phyloP scores from a whole-genome alignment of 2,113 vertebrate genomes.

The Acanthisitta chloris region DNA sequence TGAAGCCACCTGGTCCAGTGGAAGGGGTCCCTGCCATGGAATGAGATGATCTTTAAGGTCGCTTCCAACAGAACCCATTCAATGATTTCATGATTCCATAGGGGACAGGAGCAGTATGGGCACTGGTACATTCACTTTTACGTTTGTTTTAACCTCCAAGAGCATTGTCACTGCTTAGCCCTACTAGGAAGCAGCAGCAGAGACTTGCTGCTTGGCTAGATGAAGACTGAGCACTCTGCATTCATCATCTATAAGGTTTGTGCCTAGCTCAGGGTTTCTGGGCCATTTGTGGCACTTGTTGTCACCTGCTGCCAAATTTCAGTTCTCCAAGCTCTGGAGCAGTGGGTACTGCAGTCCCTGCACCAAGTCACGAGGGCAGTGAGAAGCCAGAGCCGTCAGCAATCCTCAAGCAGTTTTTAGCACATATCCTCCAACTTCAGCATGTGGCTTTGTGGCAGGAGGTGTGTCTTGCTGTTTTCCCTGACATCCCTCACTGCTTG shows the following conservation, averaged over 20 bases:
- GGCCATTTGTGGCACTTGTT: not conserved
- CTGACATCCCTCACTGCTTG: not conserved
- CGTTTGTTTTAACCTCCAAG: not conserved
- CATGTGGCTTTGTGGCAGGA: not conserved
- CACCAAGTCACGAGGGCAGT: fast-evolving
- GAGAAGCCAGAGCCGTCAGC: not conserved
- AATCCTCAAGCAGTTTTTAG: not conserved
- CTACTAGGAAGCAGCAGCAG: not conserved
- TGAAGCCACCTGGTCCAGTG: fast-evolving
- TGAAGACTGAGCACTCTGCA: not conserved
- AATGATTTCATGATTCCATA: not conserved
- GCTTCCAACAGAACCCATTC: not conserved
- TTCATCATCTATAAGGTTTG: fast-evolving
- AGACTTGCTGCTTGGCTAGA: not conserved
- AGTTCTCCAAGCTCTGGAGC: not conserved
- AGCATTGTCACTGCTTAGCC: not conserved
- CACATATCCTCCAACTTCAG: fast-evolving
- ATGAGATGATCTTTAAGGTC: not conserved
- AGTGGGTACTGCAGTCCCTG: not conserved
- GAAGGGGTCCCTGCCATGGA: not conserved
- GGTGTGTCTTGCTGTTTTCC: not conserved
- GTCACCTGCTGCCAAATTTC: not conserved
- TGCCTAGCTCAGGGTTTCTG: not conserved
- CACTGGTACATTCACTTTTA: not conserved
- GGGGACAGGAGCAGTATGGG: not conserved